These are phyloP conservation scores for Peromyscus nudipes DNA, from an alignment of 2,797 vertebrate species.

Conservation along the genomic window DNA sequence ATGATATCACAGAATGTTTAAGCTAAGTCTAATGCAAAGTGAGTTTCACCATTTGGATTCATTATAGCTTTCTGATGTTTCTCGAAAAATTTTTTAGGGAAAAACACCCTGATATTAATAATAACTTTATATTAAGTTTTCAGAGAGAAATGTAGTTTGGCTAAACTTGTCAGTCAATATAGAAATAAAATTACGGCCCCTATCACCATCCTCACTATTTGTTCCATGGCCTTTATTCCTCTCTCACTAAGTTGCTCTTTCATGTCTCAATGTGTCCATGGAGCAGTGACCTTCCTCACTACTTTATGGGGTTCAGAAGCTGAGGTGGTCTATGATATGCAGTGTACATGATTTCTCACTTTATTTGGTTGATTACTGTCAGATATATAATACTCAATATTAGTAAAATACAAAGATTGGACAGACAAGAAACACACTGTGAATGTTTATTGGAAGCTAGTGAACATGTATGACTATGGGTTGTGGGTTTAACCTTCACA, in stretches of 20 bases:
- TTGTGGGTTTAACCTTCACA: not conserved
- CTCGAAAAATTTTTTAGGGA: not conserved
- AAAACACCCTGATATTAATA: not conserved
- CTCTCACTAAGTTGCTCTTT: not conserved
- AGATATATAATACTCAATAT: not conserved
- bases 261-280: not conserved
- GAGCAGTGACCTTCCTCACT: not conserved
- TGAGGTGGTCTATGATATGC: not conserved
- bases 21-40: not conserved
- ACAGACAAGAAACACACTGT: not conserved
- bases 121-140: conserved; percentile 11
- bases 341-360: not conserved
- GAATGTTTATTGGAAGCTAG: not conserved
- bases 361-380: not conserved
- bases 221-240: not conserved
- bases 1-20: not conserved
- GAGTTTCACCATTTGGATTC: conserved; percentile 7
- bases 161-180: not conserved
- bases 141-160: not conserved
- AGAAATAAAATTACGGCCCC: not conserved
- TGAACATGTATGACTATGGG: not conserved
- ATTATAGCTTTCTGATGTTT: not conserved
- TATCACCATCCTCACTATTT: not conserved
- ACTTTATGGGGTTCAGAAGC: not conserved
- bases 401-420: conserved; percentile 19